Evolutionary conservation across 53 echinoderm and acorn worm genomes (phyloP).

Genomic region (Glandiceps talaboti): DNA sequence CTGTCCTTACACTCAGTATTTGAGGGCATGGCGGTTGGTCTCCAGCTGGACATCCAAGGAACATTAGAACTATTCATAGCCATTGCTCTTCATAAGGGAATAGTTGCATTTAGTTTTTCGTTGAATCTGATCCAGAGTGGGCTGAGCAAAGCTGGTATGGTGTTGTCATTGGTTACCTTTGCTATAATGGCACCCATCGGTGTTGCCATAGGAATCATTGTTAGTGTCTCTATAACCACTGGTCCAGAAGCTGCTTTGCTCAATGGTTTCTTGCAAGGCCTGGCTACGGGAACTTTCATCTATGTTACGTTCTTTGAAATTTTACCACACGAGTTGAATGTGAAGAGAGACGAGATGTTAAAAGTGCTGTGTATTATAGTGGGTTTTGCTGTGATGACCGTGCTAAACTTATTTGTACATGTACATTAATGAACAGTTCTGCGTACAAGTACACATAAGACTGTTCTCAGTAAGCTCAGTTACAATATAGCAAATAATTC

Average conservation of each 20-base stretch:
- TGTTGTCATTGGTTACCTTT: slow-evolving; percentile 42
- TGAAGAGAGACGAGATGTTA: slow-evolving; percentile 46
- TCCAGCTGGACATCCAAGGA: slow-evolving; percentile 37
- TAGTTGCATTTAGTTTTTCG: slow-evolving; percentile 83
- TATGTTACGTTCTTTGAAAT: slow-evolving; percentile 92
- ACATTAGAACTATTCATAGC: slow-evolving; percentile 73
- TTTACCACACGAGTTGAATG: slow-evolving; percentile 62
- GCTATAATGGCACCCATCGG: slow-evolving; percentile 69
- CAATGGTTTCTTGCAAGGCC: slow-evolving; percentile 70
- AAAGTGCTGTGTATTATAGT: slow-evolving; percentile 48
- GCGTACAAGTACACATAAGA: too few species aligned
- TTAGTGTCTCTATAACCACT: slow-evolving; percentile 24
- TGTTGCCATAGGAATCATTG: slow-evolving; percentile 61
- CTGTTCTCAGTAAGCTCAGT: too few species aligned
- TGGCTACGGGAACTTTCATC: slow-evolving; percentile 92
- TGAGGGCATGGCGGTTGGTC: slow-evolving; percentile 79
- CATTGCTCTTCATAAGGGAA: slow-evolving; percentile 72
- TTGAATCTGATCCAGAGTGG: slow-evolving; percentile 56
- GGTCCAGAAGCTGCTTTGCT: slow-evolving; percentile 22
- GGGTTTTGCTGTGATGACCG: slow-evolving; percentile 69
- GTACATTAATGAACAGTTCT: neutral
- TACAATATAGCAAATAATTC: too few species aligned
- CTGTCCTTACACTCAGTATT: slow-evolving; percentile 78
- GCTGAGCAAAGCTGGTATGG: slow-evolving; percentile 25
- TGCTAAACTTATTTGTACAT: neutral